Conservation (phyloP, 2,113 vertebrate genomes). For the Illadopsis cleaveri region DNA sequence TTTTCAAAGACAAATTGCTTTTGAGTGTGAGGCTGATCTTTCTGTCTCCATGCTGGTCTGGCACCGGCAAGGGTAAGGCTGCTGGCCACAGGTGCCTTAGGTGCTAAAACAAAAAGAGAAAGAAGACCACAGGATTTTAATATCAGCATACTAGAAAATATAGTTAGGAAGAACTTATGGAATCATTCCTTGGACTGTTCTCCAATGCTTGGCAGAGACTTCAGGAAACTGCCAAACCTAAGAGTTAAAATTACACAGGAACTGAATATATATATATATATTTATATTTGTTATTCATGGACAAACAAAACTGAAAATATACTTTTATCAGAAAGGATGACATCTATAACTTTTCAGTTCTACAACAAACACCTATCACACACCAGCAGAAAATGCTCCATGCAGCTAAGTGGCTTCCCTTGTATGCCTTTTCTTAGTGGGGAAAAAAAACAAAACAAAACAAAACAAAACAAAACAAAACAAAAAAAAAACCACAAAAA, state of each 20-base stretch:
- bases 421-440: neutral
- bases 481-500: too few species aligned
- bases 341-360: neutral
- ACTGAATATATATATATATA: rapidly evolving
- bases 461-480: too few species aligned
- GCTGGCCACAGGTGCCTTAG: neutral
- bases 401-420: neutral
- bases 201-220: neutral
- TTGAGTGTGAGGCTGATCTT: conserved; percentile 33
- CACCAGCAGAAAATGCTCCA: neutral
- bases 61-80: neutral
- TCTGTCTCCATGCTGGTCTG: conserved; percentile 66
- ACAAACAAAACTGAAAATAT: neutral
- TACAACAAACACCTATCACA: neutral
- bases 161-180: neutral
- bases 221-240: neutral
- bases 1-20: conserved; percentile 82
- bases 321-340: neutral
- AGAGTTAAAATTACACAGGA: neutral
- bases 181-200: neutral
- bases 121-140: neutral
- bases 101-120: conserved; percentile 26
- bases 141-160: neutral
- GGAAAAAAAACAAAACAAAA: too few species aligned
- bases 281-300: neutral